Base-by-base conservation (phyloP, 1,140 invertebrate species). In the Aleiodes sp. region DNA sequence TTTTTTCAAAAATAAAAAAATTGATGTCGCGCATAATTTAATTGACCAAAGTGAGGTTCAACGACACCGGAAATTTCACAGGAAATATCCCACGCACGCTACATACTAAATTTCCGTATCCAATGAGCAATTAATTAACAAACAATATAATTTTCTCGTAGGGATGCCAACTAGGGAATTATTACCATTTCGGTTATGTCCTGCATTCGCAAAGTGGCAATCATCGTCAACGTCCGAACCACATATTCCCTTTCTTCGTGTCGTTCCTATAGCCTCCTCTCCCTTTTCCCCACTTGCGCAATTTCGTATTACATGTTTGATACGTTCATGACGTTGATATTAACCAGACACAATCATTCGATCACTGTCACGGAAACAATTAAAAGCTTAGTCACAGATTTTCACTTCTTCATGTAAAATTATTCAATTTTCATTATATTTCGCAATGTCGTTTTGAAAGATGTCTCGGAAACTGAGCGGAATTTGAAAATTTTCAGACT, bases 221-320 rank as follows among this genome's bases (percentile, higher is more conserved):
- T 68, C 66, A 68, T 68, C 66, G 59, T 68, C 66, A 68, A 68
- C 19, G 66, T 43, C 33, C 10, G 46, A 7, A 43, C 37, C 16
- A 28, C 43, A 57, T 57, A 66, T 59, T 16, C 33, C n/a, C 26
- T 62, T 21, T 31, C 35, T 33, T 16, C 39, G 33, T 62, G 19
- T 39, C 2, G 35, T 37, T 10, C 2, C 35, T 10, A 37, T n/a
- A 37, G 35, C 35, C 21, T 24, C 1, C 2, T 21, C 26, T 19
- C 46, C 21, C 3, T 21, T 9, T 16, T 8, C 14, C 41, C 41
- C 10, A 43, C 39, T 43, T 43, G 39, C 39, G 8, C 46, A 3
- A 52, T 21, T 52, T 52, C 46, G 19, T 46, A n/a, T 8, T 46
- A 3, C 19, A 10, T 52, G 21, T 24, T 52, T 52, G 46, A 24